A percentile compares a stretch with the other conserved stretches of the same genome.
Conservation (phyloP, 2,797 vertebrate genomes). For the Macropodus opercularis region DNA sequence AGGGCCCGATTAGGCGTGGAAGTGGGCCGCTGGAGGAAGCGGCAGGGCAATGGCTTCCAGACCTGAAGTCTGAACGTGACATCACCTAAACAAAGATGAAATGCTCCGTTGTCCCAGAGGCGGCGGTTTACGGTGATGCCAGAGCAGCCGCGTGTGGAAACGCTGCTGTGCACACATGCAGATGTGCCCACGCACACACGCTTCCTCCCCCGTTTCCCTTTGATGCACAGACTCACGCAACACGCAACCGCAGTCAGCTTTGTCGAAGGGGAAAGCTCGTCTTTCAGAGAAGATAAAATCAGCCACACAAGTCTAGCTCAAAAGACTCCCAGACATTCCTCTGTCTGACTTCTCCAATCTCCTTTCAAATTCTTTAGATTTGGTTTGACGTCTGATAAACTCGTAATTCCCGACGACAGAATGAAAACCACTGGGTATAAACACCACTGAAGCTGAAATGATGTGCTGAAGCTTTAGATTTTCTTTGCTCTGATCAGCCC, state of each 20-base stretch:
- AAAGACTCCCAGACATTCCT: slow-evolving; percentile 41
- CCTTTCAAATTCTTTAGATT: slow-evolving; percentile 16
- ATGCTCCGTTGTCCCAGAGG: slow-evolving; percentile 40
- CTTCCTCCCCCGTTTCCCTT: slow-evolving; percentile 11
- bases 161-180: slow-evolving; percentile 22
- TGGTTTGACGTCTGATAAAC: slow-evolving; percentile 43
- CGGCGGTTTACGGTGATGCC: slow-evolving; percentile 43
- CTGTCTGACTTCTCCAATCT: slow-evolving; percentile 31
- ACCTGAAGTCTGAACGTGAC: slow-evolving; percentile 54
- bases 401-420: slow-evolving; percentile 51
- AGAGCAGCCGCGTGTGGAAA: slow-evolving; percentile 50
- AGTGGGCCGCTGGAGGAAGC: slow-evolving; percentile 59
- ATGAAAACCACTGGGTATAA: slow-evolving; percentile 36
- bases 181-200: slow-evolving; percentile 1
- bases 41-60: slow-evolving; percentile 66
- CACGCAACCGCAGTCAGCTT: slow-evolving; percentile 29
- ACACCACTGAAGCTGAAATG: slow-evolving; percentile 25
- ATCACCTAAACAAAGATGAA: slow-evolving; percentile 65
- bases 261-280: slow-evolving; percentile 39
- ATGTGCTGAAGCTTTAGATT: slow-evolving; percentile 30
- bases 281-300: slow-evolving; percentile 28
- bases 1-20: slow-evolving; percentile 48
- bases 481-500: slow-evolving; percentile 16
- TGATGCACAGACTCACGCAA: slow-evolving; percentile 39
- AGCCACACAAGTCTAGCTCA: slow-evolving; percentile 13